Evolutionary conservation across 1,140 invertebrate species (phyloP), one percentile per base, ranked within the genome.

Genomic region (Eumeta japonica): DNA sequence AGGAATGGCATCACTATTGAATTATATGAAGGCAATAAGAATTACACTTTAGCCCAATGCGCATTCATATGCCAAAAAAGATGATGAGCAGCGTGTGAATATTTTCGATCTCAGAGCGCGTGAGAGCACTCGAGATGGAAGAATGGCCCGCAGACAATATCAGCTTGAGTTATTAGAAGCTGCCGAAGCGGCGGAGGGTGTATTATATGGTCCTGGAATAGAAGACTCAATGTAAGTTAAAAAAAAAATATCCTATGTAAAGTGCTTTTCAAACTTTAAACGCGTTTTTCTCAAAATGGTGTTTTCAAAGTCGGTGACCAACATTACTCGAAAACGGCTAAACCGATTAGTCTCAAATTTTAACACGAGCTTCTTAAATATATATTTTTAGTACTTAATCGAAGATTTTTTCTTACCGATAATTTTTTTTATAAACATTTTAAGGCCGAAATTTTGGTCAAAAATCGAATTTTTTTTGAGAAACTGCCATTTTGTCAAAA

Each of bases 51-150:
- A 35, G 16, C 34, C 31, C 24, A 43, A 49, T 49, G 43, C 47
- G 30, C 47, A 49, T 46, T 41, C 28, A 41, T 48, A 48, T 46
- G 40, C 44, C 27, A 31, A 43, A 38, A 49, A 43, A 38, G 27
- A 46, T 18, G 40, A 49, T 46, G 37, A 16, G 30, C 1, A 38
- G 46, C 39, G 43, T 27, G 19, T 42, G 3, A 46, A 2, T 2
- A 48, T 48, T 4, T 41, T 35, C 33, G 39, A 46, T 12, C 7
- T 17, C 3, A 48, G 35, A 48, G 35, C 37, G 41, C 45, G 20
- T 38, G 36, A 43, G 47, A 40, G 30, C 37, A 44, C 44, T 1
- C 36, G 37, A 16, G 44, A 50, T 3, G 45, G 37, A 24, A 24
- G 20, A 24, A 24, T 24, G 20, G 20, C 20, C n/a, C 20, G 20